phyloP scores from a whole-genome alignment of 2,113 vertebrate genomes.

The Oryzias celebensis region DNA sequence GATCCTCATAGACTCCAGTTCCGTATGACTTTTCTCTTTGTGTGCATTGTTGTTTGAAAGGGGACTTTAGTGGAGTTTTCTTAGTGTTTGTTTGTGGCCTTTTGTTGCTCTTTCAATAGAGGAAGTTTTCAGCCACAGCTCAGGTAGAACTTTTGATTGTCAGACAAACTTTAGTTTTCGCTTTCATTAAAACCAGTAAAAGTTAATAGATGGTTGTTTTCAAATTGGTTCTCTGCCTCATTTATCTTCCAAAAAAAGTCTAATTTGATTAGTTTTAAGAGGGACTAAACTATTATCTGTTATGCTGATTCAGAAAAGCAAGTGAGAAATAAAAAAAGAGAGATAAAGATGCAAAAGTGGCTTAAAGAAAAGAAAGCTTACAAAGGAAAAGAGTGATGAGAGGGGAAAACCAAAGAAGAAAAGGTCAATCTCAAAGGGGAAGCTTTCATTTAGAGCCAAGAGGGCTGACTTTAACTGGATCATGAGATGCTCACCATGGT shows the following conservation, averaged over 20 bases:
- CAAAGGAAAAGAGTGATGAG: background rate
- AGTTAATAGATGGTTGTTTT: constrained; percentile 23
- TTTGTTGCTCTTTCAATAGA: constrained; percentile 34
- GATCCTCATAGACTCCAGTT: constrained; percentile 13
- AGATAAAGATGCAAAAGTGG: background rate
- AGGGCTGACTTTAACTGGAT: constrained; percentile 19
- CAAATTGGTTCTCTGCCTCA: constrained; percentile 8
- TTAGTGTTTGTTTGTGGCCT: constrained; percentile 22
- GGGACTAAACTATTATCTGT: background rate
- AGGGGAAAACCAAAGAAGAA: background rate
- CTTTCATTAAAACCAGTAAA: constrained; percentile 2
- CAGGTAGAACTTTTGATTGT: constrained; percentile 34
- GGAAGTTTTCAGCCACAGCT: constrained; percentile 15
- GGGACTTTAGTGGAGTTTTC: constrained; percentile 30
- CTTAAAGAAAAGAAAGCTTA: background rate
- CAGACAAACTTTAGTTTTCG: constrained; percentile 26
- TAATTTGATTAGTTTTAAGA: background rate
- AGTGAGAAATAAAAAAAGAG: background rate
- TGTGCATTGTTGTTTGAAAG: constrained; percentile 26
- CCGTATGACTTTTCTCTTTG: constrained; percentile 11
- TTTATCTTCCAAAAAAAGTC: background rate
- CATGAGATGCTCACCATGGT: constrained; percentile 36
- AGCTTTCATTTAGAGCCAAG: constrained; percentile 13
- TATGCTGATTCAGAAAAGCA: background rate
- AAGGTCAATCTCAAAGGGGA: constrained; percentile 6